phyloP scores from a whole-genome alignment of 2,888 invertebrate genomes.

The Drosophila recens region DNA sequence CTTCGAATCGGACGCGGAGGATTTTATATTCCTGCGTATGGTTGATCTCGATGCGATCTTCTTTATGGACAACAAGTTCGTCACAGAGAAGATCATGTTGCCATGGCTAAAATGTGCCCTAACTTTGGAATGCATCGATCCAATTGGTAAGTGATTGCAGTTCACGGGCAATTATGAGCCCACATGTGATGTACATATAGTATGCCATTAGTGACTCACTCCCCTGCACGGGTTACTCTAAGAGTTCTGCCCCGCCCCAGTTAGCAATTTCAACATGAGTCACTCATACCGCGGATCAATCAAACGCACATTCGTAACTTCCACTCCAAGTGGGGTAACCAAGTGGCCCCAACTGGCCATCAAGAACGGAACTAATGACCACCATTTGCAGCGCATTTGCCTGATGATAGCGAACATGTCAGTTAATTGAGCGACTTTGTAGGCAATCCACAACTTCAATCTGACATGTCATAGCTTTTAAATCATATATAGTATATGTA shows the following conservation, averaged over 20 bases:
- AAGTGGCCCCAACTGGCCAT: constrained; percentile 6
- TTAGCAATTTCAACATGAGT: background rate
- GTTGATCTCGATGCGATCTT: constrained; percentile 91
- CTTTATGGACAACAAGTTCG: constrained; percentile 89
- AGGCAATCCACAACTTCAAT: constrained; percentile 6
- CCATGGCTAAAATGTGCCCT: constrained; percentile 97
- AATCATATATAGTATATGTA: constrained; percentile 2
- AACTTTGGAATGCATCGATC: constrained; percentile 95
- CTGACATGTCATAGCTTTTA: constrained; percentile 10
- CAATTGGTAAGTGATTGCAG: constrained; percentile 88
- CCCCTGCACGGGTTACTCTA: background rate
- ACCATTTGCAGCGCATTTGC: constrained; percentile 61
- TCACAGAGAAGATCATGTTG: constrained; percentile 91
- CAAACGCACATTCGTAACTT: no score
- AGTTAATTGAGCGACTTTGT: constrained; percentile 7
- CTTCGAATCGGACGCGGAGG: constrained; percentile 93
- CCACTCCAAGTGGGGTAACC: background rate
- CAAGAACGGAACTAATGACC: constrained; percentile 61
- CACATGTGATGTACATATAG: background rate
- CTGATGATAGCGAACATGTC: constrained; percentile 51
- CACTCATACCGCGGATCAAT: constrained; percentile 9
- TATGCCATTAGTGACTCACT: constrained; percentile 21
- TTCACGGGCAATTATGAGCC: background rate
- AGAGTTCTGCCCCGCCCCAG: background rate
- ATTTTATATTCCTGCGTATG: constrained; percentile 96